These are phyloP conservation scores for Sciurus carolinensis DNA, from an alignment of 2,797 vertebrate species.

Conservation along the genomic window DNA sequence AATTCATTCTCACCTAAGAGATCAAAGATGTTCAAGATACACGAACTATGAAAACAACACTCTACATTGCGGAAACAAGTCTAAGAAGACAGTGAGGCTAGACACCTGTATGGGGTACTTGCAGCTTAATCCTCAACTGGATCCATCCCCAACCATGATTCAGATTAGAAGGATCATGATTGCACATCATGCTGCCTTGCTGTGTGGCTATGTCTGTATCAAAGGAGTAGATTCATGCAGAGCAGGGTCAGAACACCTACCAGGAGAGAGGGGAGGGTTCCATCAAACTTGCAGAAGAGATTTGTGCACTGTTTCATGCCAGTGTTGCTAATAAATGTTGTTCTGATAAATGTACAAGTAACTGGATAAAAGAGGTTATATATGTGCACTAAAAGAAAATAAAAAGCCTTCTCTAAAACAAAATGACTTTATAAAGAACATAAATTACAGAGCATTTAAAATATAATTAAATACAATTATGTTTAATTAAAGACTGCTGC, in stretches of 20 bases:
- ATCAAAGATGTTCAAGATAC: background rate
- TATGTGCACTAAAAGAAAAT: background rate
- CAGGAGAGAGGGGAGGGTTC: background rate
- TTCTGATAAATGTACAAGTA: background rate
- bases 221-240: background rate
- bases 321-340: conserved; percentile 22
- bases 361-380: background rate
- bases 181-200: background rate
- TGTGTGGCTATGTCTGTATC: background rate
- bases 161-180: background rate
- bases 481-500: background rate
- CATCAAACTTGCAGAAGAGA: background rate
- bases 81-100: background rate
- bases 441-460: conserved; percentile 31
- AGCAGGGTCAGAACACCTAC: background rate
- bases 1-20: background rate
- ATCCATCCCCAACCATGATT: background rate
- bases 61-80: background rate
- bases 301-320: background rate
- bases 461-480: background rate
- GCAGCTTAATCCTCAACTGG: background rate
- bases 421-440: conserved; percentile 19
- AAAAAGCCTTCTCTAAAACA: background rate
- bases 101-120: accelerated
- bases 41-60: background rate